These are phyloP conservation scores for Drosophila kanapiae DNA, from an alignment of 1,140 invertebrate genomes.

Conservation along the genomic window DNA sequence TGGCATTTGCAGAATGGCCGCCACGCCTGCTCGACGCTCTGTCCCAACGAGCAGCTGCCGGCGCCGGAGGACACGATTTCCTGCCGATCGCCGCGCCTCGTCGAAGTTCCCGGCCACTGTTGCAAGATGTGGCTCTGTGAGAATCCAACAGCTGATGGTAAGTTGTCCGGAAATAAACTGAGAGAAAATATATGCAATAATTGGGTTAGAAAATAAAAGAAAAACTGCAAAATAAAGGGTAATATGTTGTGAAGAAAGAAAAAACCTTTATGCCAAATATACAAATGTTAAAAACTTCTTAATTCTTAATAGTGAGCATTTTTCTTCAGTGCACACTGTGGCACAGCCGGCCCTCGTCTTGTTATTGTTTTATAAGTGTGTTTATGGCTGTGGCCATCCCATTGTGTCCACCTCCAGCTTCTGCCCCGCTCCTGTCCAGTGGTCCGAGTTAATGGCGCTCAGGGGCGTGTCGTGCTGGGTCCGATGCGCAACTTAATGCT, in stretches of 20 bases:
- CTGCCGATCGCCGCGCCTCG: constrained; percentile 88
- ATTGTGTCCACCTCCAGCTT: constrained; percentile 8
- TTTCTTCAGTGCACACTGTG: background rate
- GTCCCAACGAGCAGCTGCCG: constrained; percentile 89
- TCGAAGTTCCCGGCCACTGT: constrained; percentile 89
- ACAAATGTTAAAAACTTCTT: too few relatives aligned
- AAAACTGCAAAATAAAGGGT: background rate
- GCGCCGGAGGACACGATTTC: constrained; percentile 86
- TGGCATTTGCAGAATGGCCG: constrained; percentile 87
- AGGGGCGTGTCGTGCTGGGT: constrained; percentile 64
- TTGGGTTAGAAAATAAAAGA: background rate
- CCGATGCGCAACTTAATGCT: constrained; percentile 77
- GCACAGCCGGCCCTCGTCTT: constrained; percentile 35
- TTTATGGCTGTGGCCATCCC: constrained; percentile 61
- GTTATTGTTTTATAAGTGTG: constrained; percentile 82
- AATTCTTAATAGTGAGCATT: background rate
- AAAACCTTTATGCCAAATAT: too few relatives aligned
- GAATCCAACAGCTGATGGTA: constrained; percentile 87
- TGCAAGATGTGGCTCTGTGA: constrained; percentile 92
- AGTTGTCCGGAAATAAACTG: constrained; percentile 35
- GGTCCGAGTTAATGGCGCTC: constrained; percentile 70
- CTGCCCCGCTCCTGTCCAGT: constrained; percentile 6
- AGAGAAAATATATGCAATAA: background rate
- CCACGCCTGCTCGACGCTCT: constrained; percentile 90
- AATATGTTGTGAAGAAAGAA: too few relatives aligned